Base-by-base conservation (phyloP, 1,140 invertebrate genomes). In the Drosophila arizonae region DNA sequence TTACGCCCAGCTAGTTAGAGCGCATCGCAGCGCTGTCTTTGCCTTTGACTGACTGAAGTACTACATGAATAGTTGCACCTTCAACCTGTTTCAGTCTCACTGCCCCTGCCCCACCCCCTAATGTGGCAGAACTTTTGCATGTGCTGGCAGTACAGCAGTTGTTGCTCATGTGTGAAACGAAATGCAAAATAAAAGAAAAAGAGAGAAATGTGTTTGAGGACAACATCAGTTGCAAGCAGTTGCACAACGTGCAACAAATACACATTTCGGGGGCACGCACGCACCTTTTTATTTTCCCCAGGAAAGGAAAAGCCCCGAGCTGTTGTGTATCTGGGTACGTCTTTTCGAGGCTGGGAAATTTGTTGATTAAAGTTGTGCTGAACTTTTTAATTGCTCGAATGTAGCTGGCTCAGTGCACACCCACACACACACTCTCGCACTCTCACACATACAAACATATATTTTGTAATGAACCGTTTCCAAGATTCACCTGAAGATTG, bases 291-390 rank as follows among this genome's bases (percentile, higher is more conserved):
- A 76, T 81, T 77, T 65, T 66, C 56, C 50, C 21, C 11, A 11
- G 58, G 33, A 36, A 36, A 36, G 10, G 41, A 28, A 24, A 11
- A 54, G 66, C 28, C 28, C 33, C 28, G 39, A 45, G 52, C 46
- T 36, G 65, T 36, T 36, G 65, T 36, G 65, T 58, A 15, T 28
- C 64, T 68, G 30, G 33, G n/a, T 15, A 39, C 10, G 24, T 21
- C 48, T 33, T 43, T 52, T 45, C 26, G 36, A 15, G 56, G 71
- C 76, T 84, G 82, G 82, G 84, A 87, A 87, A 82, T 88, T 79
- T 77, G 76, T 87, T 88, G 84, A 87, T 88, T 87, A 88, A 82
- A 87, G 72, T 87, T 87, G 72, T 74, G 76, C 60, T 77, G 65
- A 87, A 87, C 72, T 87, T 87, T 87, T 87, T 87, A 87, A 87